Conservation (phyloP, 2,797 vertebrate species). For the Muscicapa comitata region DNA sequence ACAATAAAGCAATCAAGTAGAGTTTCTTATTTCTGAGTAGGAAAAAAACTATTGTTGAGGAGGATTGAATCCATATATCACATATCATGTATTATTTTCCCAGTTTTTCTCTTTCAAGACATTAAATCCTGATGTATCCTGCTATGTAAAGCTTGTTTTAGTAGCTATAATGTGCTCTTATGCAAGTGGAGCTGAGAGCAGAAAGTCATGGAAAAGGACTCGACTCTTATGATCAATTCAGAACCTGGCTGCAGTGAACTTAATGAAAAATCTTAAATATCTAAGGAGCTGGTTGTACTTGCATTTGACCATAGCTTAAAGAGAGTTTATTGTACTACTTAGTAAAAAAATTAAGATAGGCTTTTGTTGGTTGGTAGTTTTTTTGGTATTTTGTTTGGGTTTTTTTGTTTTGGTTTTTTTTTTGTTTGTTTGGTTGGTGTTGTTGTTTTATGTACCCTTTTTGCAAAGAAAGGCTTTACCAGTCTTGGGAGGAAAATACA, state of each 20-base stretch:
- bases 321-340: not conserved
- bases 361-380: too few relatives aligned
- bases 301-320: not conserved
- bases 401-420: too few relatives aligned
- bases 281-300: not conserved
- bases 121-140: not conserved
- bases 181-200: not conserved
- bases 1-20: not conserved
- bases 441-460: not conserved
- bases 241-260: not conserved
- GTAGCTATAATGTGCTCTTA: not conserved
- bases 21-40: not conserved
- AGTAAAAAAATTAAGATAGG: not conserved
- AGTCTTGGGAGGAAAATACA: not conserved
- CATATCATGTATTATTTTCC: not conserved
- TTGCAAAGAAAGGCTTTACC: not conserved
- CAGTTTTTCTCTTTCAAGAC: accelerated
- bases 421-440: too few relatives aligned
- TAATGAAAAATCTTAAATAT: not conserved
- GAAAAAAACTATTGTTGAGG: not conserved
- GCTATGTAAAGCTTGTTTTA: not conserved
- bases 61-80: not conserved
- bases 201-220: not conserved
- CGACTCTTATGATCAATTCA: accelerated
- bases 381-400: too few relatives aligned